Conservation (phyloP, 2,888 invertebrate species). For the Tiliacea citrago region DNA sequence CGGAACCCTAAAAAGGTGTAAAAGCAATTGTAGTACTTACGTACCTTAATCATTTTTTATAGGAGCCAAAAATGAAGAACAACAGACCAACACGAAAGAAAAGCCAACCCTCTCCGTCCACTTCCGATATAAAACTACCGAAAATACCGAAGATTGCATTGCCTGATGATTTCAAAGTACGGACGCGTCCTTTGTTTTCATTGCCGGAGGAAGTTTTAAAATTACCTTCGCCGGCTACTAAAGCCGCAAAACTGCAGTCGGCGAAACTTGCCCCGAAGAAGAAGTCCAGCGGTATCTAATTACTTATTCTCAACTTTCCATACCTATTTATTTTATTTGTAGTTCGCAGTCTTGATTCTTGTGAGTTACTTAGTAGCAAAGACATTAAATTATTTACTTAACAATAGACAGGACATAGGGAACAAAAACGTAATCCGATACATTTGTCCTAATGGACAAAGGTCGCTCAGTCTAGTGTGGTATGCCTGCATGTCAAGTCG, state of each 20-base stretch:
- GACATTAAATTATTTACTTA: too few relatives aligned
- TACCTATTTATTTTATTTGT: slow-evolving; percentile 11
- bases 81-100: slow-evolving; percentile 85
- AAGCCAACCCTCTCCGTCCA: slow-evolving; percentile 79
- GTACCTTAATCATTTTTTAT: slow-evolving; percentile 14
- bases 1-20: not conserved
- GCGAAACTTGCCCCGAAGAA: slow-evolving; percentile 56
- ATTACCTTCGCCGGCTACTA: slow-evolving; percentile 82
- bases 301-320: slow-evolving; percentile 10
- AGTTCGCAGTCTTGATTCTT: not conserved
- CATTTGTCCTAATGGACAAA: too few relatives aligned
- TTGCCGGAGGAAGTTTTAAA: slow-evolving; percentile 91
- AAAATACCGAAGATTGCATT: slow-evolving; percentile 89
- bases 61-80: slow-evolving; percentile 66
- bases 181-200: slow-evolving; percentile 91
- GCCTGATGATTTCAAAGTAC: slow-evolving; percentile 90
- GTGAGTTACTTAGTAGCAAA: too few relatives aligned
- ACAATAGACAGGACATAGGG: too few relatives aligned
- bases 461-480: too few relatives aligned
- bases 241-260: slow-evolving; percentile 71
- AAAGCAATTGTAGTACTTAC: not conserved
- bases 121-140: slow-evolving; percentile 89
- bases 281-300: slow-evolving; percentile 80
- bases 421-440: too few relatives aligned
- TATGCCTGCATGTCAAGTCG: too few relatives aligned